Percentiles rank a stretch among this genome's conserved stretches.
These are phyloP conservation scores for Megalops atlanticus DNA, from an alignment of 2,113 vertebrate species.

Conservation along the genomic window DNA sequence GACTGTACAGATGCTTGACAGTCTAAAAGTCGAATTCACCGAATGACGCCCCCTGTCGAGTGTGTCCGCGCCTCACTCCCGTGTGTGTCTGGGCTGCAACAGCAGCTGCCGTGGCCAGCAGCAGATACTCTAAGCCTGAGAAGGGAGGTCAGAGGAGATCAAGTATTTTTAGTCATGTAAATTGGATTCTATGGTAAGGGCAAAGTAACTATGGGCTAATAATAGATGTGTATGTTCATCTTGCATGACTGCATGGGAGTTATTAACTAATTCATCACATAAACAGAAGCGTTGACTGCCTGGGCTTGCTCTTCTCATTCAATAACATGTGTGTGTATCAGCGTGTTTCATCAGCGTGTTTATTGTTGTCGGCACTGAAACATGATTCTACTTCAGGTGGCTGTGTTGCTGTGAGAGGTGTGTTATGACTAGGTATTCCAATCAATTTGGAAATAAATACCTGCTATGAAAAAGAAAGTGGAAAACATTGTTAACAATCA, in stretches of 20 bases:
- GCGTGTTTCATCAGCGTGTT: too few species aligned
- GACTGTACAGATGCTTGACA: background rate
- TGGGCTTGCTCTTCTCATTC: background rate
- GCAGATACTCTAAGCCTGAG: background rate
- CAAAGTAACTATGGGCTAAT: constrained; percentile 23
- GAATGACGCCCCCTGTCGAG: background rate
- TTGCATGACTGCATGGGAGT: background rate
- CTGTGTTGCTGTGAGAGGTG: background rate
- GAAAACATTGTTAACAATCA: too few species aligned
- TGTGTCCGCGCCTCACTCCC: background rate
- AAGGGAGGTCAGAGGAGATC: constrained; percentile 33
- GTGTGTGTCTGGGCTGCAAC: background rate
- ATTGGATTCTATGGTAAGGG: constrained; percentile 42
- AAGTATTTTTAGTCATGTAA: constrained; percentile 46
- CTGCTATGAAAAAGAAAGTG: background rate
- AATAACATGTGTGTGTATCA: too few species aligned
- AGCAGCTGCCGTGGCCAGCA: background rate
- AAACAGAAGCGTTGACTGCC: background rate
- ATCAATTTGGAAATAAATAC: background rate
- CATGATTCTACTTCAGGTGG: background rate
- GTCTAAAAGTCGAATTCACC: too few species aligned
- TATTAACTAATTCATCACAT: constrained; percentile 4
- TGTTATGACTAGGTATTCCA: background rate
- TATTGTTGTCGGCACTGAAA: background rate
- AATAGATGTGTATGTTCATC: constrained; percentile 15